Percentiles rank a stretch among this genome's conserved stretches.
Evolutionary conservation across 2,888 invertebrate species (phyloP).

Genomic region (Axea sp.): DNA sequence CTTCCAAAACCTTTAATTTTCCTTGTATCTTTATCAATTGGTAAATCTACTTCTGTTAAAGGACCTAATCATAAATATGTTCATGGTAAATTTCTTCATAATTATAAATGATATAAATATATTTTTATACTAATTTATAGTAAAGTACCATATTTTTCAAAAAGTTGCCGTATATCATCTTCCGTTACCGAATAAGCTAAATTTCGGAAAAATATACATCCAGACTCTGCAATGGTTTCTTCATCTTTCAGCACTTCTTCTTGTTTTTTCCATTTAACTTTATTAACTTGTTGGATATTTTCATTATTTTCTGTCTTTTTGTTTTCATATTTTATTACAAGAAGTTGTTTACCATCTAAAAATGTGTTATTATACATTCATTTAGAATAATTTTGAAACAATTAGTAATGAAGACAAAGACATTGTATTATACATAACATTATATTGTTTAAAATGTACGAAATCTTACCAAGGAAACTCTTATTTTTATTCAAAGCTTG

Average conservation of each 20-base stretch:
- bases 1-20: slow-evolving; percentile 96
- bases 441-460: background rate
- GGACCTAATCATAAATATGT: slow-evolving; percentile 85
- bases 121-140: no score
- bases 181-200: slow-evolving; percentile 92
- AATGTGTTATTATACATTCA: no score
- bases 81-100: no score
- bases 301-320: slow-evolving; percentile 72
- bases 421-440: background rate
- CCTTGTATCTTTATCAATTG: slow-evolving; percentile 90
- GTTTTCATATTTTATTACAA: slow-evolving; percentile 81
- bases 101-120: no score
- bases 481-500: slow-evolving; percentile 91
- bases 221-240: slow-evolving; percentile 93
- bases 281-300: slow-evolving; percentile 43
- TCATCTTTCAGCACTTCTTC: slow-evolving; percentile 84
- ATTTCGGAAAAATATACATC: slow-evolving; percentile 95
- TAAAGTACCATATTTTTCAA: slow-evolving; percentile 88
- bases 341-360: slow-evolving; percentile 83
- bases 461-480: slow-evolving; percentile 87
- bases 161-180: slow-evolving; percentile 89
- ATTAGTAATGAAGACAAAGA: background rate
- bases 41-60: slow-evolving; percentile 91
- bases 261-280: slow-evolving; percentile 83
- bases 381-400: slow-evolving; percentile 4